Percentiles rank a stretch among this genome's conserved stretches.
phyloP scores from a whole-genome alignment of 2,797 vertebrate species.

The Phyllotis vaccarum region DNA sequence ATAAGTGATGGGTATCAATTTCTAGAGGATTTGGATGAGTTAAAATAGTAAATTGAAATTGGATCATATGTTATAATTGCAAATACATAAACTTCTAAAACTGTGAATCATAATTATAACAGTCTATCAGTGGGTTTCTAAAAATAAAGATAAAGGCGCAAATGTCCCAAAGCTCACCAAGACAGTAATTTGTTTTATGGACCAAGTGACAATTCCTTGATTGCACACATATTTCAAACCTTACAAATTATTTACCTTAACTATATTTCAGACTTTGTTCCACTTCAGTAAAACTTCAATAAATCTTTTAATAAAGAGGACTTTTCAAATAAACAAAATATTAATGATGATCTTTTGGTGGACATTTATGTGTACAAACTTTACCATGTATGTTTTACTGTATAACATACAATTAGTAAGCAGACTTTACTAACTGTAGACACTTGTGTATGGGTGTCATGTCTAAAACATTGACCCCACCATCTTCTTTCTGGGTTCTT shows the following conservation, averaged over 20 bases:
- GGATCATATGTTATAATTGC: background rate
- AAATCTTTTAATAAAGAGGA: background rate
- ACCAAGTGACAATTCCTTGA: background rate
- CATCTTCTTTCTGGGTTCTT: background rate
- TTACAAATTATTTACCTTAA: background rate
- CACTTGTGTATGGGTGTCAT: background rate
- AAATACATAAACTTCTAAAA: background rate
- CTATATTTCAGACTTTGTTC: background rate
- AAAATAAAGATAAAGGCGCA: background rate
- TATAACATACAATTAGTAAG: background rate
- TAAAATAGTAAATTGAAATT: background rate
- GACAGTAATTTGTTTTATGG: background rate
- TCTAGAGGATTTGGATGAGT: background rate
- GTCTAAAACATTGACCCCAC: background rate
- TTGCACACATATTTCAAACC: background rate
- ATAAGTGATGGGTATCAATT: rapidly evolving
- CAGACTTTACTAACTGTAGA: background rate
- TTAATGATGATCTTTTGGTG: background rate
- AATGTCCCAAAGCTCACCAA: background rate
- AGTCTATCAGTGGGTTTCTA: background rate
- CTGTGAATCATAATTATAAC: background rate
- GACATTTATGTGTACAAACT: background rate
- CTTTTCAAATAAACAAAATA: background rate
- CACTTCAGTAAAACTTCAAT: background rate
- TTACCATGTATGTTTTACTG: background rate